phyloP scores from a whole-genome alignment of 2,888 invertebrate genomes.

The Microctonus hyperodae region DNA sequence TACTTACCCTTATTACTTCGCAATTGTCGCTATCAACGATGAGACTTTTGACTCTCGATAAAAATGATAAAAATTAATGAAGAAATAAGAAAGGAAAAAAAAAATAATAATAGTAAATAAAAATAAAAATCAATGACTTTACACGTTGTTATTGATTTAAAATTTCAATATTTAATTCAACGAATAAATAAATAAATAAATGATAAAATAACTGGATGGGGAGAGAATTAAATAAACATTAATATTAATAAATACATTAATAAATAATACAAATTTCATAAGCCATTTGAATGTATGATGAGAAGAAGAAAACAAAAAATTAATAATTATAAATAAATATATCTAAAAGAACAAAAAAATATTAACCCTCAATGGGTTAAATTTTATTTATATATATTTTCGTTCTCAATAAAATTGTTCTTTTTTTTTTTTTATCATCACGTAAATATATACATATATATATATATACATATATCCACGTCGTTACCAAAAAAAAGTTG shows the following conservation, averaged over 20 bases:
- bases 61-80: too few species aligned
- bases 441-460: neutral
- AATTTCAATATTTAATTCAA: too few species aligned
- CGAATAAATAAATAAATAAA: neutral
- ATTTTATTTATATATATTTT: neutral
- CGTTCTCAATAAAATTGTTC: neutral
- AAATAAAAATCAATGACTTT: neutral
- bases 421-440: neutral
- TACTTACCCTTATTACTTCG: neutral
- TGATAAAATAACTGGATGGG: neutral
- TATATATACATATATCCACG: too few species aligned
- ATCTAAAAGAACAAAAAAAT: neutral
- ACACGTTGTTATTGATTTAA: neutral
- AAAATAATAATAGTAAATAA: too few species aligned
- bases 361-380: neutral
- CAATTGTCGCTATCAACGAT: conserved; percentile 11
- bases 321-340: neutral
- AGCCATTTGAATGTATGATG: neutral
- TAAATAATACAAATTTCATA: neutral
- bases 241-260: neutral
- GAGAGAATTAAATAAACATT: neutral
- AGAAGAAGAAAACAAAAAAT: neutral
- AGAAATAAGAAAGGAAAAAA: too few species aligned
- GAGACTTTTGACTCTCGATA: neutral
- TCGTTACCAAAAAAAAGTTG: neutral